phyloP scores from a whole-genome alignment of 2,888 invertebrate genomes.

The Watsonalla binaria region DNA sequence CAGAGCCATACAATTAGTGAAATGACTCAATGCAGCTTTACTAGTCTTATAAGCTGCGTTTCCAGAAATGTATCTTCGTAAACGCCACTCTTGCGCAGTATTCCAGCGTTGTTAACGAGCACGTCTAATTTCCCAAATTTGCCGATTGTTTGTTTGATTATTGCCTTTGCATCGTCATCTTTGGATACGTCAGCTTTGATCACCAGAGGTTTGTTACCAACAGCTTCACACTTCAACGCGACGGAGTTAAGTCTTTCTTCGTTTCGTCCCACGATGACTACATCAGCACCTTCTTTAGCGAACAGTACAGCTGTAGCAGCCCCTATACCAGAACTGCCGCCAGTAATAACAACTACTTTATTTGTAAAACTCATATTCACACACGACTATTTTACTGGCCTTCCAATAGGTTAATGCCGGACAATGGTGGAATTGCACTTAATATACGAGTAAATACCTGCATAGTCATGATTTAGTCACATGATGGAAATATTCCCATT shows the following conservation, averaged over 20 bases:
- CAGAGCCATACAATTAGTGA: conserved; percentile 52
- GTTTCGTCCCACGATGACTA: conserved; percentile 36
- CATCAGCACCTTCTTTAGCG: conserved; percentile 32
- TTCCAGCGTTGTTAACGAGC: conserved; percentile 41
- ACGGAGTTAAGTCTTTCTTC: conserved; percentile 26
- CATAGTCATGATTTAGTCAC: no score
- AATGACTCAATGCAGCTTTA: conserved; percentile 36
- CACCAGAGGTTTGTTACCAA: conserved; percentile 20
- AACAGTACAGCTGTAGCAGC: conserved; percentile 37
- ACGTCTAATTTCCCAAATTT: conserved; percentile 39
- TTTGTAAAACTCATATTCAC: conserved; percentile 34
- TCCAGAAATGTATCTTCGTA: conserved; percentile 22
- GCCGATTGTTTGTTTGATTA: conserved; percentile 29
- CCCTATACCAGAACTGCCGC: conserved; percentile 47
- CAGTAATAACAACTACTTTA: conserved; percentile 46
- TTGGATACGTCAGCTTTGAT: conserved; percentile 35
- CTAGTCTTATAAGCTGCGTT: conserved; percentile 19
- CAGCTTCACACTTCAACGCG: conserved; percentile 17
- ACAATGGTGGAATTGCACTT: no score
- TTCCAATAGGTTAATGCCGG: no score
- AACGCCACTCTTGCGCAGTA: conserved; percentile 16
- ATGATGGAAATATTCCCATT: no score
- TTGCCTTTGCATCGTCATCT: conserved; percentile 25
- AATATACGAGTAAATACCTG: no score
- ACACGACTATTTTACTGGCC: not conserved